These are phyloP conservation scores for Tenthredo scrophulariae DNA, from an alignment of 2,888 invertebrate genomes.

Conservation along the genomic window DNA sequence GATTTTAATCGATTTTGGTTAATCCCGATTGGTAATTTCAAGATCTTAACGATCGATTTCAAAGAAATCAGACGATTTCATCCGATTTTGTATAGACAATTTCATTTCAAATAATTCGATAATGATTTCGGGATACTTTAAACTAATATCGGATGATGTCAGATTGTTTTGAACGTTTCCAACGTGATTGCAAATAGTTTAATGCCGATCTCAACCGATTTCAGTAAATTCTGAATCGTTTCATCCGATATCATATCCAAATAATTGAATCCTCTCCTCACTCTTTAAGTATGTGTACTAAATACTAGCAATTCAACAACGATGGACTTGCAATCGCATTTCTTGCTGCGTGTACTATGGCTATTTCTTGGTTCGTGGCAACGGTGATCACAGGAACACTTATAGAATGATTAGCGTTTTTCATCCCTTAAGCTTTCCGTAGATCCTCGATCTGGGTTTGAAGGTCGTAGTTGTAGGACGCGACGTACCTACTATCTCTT, in stretches of 20 bases:
- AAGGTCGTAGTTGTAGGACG: slow-evolving; percentile 1
- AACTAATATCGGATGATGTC: neutral
- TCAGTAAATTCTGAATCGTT: neutral
- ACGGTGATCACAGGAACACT: neutral
- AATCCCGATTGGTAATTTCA: neutral
- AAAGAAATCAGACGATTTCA: neutral
- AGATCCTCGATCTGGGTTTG: neutral
- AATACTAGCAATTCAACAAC: neutral
- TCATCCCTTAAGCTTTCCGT: slow-evolving; percentile 11
- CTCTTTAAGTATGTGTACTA: neutral
- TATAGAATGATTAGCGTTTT: slow-evolving; percentile 9
- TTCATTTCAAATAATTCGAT: neutral
- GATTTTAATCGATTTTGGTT: neutral
- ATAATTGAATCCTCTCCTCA: neutral
- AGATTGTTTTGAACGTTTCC: neutral
- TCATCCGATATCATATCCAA: neutral
- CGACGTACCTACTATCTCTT: neutral
- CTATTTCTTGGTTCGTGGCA: neutral
- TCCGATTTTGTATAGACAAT: neutral
- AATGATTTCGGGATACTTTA: neutral
- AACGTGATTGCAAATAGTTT: neutral
- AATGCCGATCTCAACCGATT: neutral
- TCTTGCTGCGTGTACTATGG: neutral
- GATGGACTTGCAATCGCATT: neutral
- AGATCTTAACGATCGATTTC: neutral